Evolutionary conservation across 2,797 vertebrate genomes (phyloP), one percentile per base, ranked within the genome.

Genomic region (Ctenochaetus hawaiiensis): DNA sequence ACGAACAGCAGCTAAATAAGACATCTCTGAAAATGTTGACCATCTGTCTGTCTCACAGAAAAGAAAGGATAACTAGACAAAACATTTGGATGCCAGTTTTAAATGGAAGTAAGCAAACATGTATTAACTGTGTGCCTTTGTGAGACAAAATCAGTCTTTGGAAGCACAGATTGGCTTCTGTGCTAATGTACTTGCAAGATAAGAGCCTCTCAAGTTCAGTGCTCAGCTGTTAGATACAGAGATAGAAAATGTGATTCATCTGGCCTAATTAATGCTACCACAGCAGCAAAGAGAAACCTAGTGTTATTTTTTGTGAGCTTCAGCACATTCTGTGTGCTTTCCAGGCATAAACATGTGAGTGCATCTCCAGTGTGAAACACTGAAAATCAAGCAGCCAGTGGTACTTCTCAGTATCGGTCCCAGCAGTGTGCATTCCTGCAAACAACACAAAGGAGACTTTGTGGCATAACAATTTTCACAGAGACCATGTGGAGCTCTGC

Each of bases 1-100:
- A 18, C 11, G 2, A 69, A 67, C 71, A 68, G 34, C 54, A 75
- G 44, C 51, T 61, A 51, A 56, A 61, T 44, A 61, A 75, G 44
- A 65, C 65, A 52, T 74, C 43, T 68, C 53, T 75, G 23, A 49
- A 66, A 68, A 65, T 3, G 39, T 22, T 13, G 6, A 22, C 20
- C 47, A 44, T 53, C 52, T 63, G 62, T 63, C 72, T 52, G 34
- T 52, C 37, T 57, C 41, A 44, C 9, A 20, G 39, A 8, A 52
- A 54, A 45, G 34, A 17, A 71, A 51, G 34, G 44, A 59, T 23
- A 12, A 39, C 41, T 44, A 8, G 72, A 66, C 16, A 70, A 20
- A 69, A 45, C 34, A 61, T 67, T 47, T 22, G 5, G 30, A 57
- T 10, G 41, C 1, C 13, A 26, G 10, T 57, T 71, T 56, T 26